phyloP scores from a whole-genome alignment of 1,140 invertebrate species.

The Drosophila ambigua region DNA sequence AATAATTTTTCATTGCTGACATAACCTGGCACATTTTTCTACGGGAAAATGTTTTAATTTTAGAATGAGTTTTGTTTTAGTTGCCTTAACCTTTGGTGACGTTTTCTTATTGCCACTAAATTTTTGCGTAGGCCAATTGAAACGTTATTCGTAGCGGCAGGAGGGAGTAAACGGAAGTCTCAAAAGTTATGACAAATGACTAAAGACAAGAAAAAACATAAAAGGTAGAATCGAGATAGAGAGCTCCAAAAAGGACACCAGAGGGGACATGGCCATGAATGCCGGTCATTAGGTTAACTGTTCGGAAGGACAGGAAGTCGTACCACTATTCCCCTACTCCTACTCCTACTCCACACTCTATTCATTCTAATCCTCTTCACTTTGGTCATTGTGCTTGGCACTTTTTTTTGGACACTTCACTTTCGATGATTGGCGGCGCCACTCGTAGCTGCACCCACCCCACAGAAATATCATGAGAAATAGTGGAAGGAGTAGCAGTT shows the following conservation, averaged over 20 bases:
- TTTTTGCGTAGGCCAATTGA: slow-evolving; percentile 62
- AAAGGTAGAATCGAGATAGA: slow-evolving; percentile 29
- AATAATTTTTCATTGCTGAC: slow-evolving; percentile 80
- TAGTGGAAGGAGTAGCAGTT: slow-evolving; percentile 19
- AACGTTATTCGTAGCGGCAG: slow-evolving; percentile 48
- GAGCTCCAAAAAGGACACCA: slow-evolving; percentile 43
- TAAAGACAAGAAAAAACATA: slow-evolving; percentile 59
- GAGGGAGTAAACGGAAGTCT: not conserved
- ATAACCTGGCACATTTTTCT: slow-evolving; percentile 67
- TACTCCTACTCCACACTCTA: not conserved
- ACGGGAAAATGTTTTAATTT: slow-evolving; percentile 64
- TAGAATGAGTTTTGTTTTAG: slow-evolving; percentile 48
- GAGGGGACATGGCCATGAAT: slow-evolving; percentile 58
- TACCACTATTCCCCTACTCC: slow-evolving; percentile 1
- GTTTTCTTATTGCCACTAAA: slow-evolving; percentile 54
- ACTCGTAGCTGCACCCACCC: slow-evolving; percentile 37
- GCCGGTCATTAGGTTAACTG: slow-evolving; percentile 78
- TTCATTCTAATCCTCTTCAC: slow-evolving; percentile 9
- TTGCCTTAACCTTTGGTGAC: slow-evolving; percentile 25
- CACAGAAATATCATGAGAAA: not conserved
- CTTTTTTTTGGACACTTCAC: slow-evolving; percentile 70
- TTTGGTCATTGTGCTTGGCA: slow-evolving; percentile 58
- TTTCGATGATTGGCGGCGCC: slow-evolving; percentile 70
- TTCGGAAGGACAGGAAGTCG: slow-evolving; percentile 66
- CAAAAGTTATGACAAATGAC: slow-evolving; percentile 68